phyloP scores from a whole-genome alignment of 2,888 invertebrate species.

The Scaptomyza flava region DNA sequence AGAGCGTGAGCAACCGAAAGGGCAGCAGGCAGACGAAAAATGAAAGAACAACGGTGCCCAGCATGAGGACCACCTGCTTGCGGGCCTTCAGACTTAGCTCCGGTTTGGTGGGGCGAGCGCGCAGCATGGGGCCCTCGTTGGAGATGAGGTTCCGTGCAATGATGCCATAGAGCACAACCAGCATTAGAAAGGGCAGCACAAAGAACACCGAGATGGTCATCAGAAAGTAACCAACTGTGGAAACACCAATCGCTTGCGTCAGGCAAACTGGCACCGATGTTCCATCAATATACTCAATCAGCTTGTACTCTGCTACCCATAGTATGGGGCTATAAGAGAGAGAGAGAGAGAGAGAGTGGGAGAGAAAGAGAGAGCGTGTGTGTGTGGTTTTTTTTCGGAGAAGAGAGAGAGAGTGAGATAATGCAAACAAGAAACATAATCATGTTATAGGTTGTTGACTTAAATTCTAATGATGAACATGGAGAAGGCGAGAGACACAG shows the following conservation, averaged over 20 bases:
- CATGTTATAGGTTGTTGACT: conserved; percentile 37
- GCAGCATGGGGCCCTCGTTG: conserved; percentile 87
- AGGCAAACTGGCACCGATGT: conserved; percentile 90
- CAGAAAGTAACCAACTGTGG: conserved; percentile 92
- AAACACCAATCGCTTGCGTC: conserved; percentile 90
- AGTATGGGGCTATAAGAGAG: conserved; percentile 89
- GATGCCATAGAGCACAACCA: conserved; percentile 92
- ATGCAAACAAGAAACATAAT: conserved; percentile 56
- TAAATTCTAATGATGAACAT: conserved; percentile 20
- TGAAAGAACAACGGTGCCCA: conserved; percentile 93
- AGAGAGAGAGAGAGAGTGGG: conserved; percentile 4
- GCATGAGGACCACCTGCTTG: conserved; percentile 93
- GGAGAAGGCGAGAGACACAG: conserved; percentile 17
- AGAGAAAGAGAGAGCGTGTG: conserved; percentile 27
- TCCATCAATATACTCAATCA: conserved; percentile 89
- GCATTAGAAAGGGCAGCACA: conserved; percentile 91
- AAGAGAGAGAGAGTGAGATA: conserved; percentile 40
- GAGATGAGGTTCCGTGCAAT: conserved; percentile 93
- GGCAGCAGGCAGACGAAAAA: conserved; percentile 96
- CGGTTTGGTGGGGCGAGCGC: conserved; percentile 89
- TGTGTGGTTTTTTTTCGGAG: background rate
- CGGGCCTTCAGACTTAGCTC: conserved; percentile 90
- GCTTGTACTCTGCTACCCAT: conserved; percentile 90
- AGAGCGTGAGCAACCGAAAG: conserved; percentile 92
- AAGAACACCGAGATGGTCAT: conserved; percentile 92